Conservation (phyloP, 1,140 invertebrate genomes). For the Drosophila navojoa region DNA sequence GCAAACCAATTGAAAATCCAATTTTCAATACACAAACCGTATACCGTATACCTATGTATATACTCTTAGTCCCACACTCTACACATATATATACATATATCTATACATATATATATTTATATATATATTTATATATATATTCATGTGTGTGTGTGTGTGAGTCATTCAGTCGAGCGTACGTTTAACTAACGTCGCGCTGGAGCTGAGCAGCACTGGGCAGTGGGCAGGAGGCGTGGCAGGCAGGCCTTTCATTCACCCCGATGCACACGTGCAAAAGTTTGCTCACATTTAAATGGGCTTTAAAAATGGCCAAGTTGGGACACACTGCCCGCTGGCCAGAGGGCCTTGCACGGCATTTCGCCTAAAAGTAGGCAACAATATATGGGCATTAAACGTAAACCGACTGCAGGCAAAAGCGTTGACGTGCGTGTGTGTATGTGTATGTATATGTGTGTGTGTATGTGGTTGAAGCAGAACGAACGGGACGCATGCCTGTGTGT, state of each 20-base stretch:
- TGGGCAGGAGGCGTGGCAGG: not conserved
- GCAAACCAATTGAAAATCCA: conserved; percentile 83
- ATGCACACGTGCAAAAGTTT: conserved; percentile 70
- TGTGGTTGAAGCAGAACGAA: not conserved
- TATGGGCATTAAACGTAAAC: conserved; percentile 80
- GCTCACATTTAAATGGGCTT: conserved; percentile 74
- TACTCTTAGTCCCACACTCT: not conserved
- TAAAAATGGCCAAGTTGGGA: conserved; percentile 50
- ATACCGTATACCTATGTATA: conserved; percentile 40
- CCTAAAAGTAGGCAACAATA: conserved; percentile 80
- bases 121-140: conserved; percentile 7
- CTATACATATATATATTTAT: not conserved
- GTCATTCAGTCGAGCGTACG: conserved; percentile 50
- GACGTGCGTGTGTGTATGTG: conserved; percentile 7
- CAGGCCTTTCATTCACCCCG: conserved; percentile 28
- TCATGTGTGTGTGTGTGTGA: conserved; percentile 8
- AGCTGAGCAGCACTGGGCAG: not conserved
- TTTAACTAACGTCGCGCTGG: conserved; percentile 64
- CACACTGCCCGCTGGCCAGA: conserved; percentile 25
- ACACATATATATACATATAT: not conserved
- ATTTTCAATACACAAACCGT: conserved; percentile 81
- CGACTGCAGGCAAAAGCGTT: conserved; percentile 63
- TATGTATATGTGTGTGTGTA: conserved; percentile 10
- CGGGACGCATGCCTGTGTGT: conserved; percentile 32
- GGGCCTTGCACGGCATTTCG: conserved; percentile 34